A percentile compares a stretch with the other conserved stretches of the same genome.
Evolutionary conservation across 2,113 vertebrate species (phyloP).

Genomic region (Hylia prasina): DNA sequence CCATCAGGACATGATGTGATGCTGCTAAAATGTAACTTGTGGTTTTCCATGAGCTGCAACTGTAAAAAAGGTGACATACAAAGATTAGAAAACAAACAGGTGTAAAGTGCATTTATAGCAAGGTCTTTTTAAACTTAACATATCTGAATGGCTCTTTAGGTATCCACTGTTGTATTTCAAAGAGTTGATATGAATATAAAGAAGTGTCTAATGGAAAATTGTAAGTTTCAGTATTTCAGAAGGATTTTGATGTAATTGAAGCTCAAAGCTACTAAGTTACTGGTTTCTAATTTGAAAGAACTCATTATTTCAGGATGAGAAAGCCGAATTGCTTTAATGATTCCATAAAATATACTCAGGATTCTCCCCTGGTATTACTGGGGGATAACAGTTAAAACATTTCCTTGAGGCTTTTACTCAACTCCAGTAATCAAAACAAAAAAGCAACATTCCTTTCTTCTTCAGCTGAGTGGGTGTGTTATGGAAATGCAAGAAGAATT

Average conservation of each 20-base stretch:
- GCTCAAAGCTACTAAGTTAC: not conserved
- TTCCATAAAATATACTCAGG: not conserved
- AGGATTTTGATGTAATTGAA: not conserved
- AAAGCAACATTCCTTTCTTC: not conserved
- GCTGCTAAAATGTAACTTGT: not conserved
- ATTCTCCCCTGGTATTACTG: not conserved
- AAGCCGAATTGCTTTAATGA: not conserved
- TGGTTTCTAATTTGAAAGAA: not conserved
- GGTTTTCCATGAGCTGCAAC: not conserved
- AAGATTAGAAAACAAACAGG: not conserved
- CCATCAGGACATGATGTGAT: not conserved
- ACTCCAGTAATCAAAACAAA: not conserved
- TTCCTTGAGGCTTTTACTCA: not conserved
- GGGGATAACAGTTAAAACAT: not conserved
- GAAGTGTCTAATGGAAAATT: not conserved
- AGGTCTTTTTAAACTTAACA: not conserved
- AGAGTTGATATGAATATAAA: not conserved
- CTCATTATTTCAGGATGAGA: not conserved
- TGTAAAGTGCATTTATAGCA: not conserved
- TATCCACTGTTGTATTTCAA: not conserved
- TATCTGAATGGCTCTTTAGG: not conserved
- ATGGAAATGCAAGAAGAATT: not conserved
- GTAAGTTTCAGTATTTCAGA: not conserved
- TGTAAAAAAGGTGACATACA: not conserved
- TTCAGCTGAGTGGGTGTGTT: not conserved